These are phyloP conservation scores for Schizothorax lantsangensis DNA, from an alignment of 2,797 vertebrate genomes.

Conservation along the genomic window DNA sequence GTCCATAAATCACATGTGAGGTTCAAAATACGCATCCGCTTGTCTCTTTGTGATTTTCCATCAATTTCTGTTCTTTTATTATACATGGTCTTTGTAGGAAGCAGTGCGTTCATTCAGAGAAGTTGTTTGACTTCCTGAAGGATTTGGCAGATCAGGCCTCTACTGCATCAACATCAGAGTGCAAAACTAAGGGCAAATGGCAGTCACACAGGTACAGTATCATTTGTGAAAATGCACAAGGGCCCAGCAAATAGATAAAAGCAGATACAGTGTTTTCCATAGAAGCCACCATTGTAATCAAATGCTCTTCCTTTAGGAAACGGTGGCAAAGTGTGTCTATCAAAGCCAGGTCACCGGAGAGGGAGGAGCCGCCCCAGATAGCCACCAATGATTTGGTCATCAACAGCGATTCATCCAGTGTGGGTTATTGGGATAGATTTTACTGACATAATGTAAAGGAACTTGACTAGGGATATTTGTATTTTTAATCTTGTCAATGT, in stretches of 20 bases:
- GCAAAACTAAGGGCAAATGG: constrained; percentile 67
- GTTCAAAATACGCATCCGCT: neutral
- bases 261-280: neutral
- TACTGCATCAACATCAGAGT: constrained; percentile 62
- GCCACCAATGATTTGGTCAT: constrained; percentile 24
- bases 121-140: constrained; percentile 79
- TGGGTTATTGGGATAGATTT: constrained; percentile 12
- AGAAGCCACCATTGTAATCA: neutral
- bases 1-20: constrained; percentile 79
- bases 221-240: neutral
- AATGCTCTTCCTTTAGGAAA: constrained; percentile 42
- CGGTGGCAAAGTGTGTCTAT: constrained; percentile 54
- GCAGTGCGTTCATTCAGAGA: constrained; percentile 80
- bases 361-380: constrained; percentile 42
- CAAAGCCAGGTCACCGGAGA: constrained; percentile 55
- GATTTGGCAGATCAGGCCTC: constrained; percentile 68
- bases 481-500: neutral
- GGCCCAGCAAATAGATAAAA: neutral
- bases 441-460: neutral
- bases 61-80: neutral
- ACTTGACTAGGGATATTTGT: neutral
- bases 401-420: constrained; percentile 59
- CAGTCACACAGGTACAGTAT: constrained; percentile 70
- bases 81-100: constrained; percentile 67
- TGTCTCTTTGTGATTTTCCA: neutral